These are phyloP conservation scores for Drosophila ogumai DNA, from an alignment of 1,140 invertebrate genomes.

Conservation along the genomic window DNA sequence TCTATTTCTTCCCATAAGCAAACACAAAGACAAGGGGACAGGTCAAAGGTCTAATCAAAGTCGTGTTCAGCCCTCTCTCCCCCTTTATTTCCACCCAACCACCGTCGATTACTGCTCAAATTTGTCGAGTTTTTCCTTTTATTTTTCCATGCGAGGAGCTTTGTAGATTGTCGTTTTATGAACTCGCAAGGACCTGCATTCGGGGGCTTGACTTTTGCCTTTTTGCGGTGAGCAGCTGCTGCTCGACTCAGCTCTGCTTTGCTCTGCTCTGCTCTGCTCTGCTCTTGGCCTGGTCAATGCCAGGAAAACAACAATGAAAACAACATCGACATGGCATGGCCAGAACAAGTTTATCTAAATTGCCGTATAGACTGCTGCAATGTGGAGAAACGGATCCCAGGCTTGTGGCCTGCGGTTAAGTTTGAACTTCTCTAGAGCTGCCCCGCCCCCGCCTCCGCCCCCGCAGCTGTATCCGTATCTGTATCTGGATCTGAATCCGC, in stretches of 20 bases:
- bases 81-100: not conserved
- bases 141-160: slow-evolving; percentile 37
- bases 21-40: slow-evolving; percentile 11
- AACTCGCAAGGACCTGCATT: slow-evolving; percentile 66
- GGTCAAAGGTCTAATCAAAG: slow-evolving; percentile 64
- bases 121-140: slow-evolving; percentile 47
- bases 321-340: slow-evolving; percentile 34
- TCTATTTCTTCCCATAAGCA: slow-evolving; percentile 28
- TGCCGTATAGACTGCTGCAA: slow-evolving; percentile 67
- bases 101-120: slow-evolving; percentile 56
- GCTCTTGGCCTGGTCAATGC: slow-evolving; percentile 57
- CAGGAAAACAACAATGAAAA: slow-evolving; percentile 38
- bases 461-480: slow-evolving; percentile 23
- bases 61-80: slow-evolving; percentile 16
- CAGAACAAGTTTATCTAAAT: slow-evolving; percentile 81
- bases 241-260: slow-evolving; percentile 1
- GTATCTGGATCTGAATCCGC: slow-evolving; percentile 30
- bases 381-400: slow-evolving; percentile 43
- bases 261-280: slow-evolving; percentile 10
- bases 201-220: slow-evolving; percentile 73
- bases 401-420: slow-evolving; percentile 57
- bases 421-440: slow-evolving; percentile 32
- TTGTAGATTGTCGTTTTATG: slow-evolving; percentile 70
- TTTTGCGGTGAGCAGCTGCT: slow-evolving; percentile 65
- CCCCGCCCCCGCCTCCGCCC: not conserved